Conservation (phyloP, 2,797 vertebrate genomes). For the Aldrovandia affinis region DNA sequence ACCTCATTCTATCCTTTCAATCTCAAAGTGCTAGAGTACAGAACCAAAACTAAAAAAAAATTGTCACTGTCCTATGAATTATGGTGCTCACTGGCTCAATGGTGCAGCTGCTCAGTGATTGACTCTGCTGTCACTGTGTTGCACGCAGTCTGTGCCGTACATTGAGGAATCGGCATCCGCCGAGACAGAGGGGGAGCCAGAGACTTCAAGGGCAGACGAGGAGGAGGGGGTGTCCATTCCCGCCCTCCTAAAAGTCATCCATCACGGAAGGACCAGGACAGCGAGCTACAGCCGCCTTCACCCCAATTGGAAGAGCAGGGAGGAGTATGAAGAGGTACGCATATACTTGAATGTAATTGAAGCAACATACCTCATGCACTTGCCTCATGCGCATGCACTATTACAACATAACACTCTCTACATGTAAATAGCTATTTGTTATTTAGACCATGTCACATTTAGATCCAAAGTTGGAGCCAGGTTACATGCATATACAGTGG, state of each 20-base stretch:
- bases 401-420: not conserved
- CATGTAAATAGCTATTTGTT: not conserved
- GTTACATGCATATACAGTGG: no score
- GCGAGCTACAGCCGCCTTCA: conserved; percentile 58
- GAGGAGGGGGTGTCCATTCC: conserved; percentile 75
- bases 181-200: conserved; percentile 41
- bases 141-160: conserved; percentile 61
- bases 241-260: conserved; percentile 77
- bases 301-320: conserved; percentile 52
- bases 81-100: no score
- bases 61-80: no score
- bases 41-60: no score
- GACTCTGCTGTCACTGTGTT: not conserved
- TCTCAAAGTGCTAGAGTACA: no score
- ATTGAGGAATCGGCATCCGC: conserved; percentile 41
- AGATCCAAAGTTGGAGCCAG: not conserved
- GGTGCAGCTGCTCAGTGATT: not conserved
- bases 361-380: not conserved
- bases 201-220: conserved; percentile 35
- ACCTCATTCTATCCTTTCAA: no score
- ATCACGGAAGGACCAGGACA: conserved; percentile 57
- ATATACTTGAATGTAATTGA: not conserved
- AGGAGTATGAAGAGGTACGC: conserved; percentile 69
- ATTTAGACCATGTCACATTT: not conserved
- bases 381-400: not conserved